Percentiles rank a stretch among this genome's conserved stretches.
Evolutionary conservation across 1,140 invertebrate species (phyloP).

Genomic region (Drosophila lacteicornis): DNA sequence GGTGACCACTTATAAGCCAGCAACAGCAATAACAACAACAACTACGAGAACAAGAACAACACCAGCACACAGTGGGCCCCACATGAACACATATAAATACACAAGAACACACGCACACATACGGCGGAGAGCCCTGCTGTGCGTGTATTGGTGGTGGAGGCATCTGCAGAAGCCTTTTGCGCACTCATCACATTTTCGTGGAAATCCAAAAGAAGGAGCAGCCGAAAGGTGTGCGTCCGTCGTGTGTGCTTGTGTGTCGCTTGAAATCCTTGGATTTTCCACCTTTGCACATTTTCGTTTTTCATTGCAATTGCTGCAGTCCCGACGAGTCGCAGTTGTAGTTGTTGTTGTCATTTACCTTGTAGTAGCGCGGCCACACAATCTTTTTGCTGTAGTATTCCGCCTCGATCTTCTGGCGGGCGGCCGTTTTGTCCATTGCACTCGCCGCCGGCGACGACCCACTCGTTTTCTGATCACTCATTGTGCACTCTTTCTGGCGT

Average conservation of each 20-base stretch:
- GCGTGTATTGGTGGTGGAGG: conserved; percentile 59
- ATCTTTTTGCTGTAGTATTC: conserved; percentile 88
- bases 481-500: conserved; percentile 48
- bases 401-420: conserved; percentile 86
- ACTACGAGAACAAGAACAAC: conserved; percentile 45
- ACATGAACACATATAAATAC: conserved; percentile 45
- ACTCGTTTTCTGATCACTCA: conserved; percentile 63
- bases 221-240: conserved; percentile 52
- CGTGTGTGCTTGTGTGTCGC: background rate
- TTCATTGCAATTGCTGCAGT: conserved; percentile 28
- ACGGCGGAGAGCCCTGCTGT: conserved; percentile 18
- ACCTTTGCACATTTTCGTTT: conserved; percentile 2
- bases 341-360: conserved; percentile 85
- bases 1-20: conserved; percentile 28
- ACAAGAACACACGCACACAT: conserved; percentile 36
- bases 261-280: background rate
- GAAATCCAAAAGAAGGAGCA: conserved; percentile 64
- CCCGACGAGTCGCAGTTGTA: conserved; percentile 15
- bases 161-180: conserved; percentile 82
- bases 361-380: conserved; percentile 88
- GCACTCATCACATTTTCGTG: conserved; percentile 82
- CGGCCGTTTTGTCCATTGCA: conserved; percentile 46
- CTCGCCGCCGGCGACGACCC: conserved; percentile 29
- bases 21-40: conserved; percentile 20
- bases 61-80: conserved; percentile 53